Base-by-base conservation (phyloP, 2,888 invertebrate species). In the Diploptera punctata region DNA sequence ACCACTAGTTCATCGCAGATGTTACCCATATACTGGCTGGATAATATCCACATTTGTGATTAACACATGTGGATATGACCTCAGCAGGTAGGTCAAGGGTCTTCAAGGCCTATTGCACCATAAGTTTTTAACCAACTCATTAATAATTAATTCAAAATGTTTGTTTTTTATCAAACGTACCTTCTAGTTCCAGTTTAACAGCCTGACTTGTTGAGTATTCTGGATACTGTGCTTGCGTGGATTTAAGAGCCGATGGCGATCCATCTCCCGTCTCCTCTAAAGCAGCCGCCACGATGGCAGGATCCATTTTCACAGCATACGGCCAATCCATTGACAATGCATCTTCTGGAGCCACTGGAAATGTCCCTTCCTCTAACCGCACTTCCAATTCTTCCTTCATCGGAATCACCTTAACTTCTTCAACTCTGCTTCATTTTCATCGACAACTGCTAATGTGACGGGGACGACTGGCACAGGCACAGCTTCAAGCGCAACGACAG, bases 341-440 rank as follows among this genome's bases (percentile, higher is more conserved):
- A 71, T 81, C 82, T 0, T 84, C 81, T 18, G 65, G 44, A 5
- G 73, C 73, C 3, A 75, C 72, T 0, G 84, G 85, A 77, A 85
- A 84, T 3, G 82, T 83, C 19, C 85, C 84, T 76, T 86, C 83
- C 79, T 86, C 84, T 69, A 86, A 77, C 69, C 86, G 82, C 21
- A 88, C 87, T 79, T 88, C 88, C 67, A 88, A 80, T 77, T 88
- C 88, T 79, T 88, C 88, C 80, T 87, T 86, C 83, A 87, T 86
- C 0, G 86, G 86, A 69, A 86, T 86, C 7, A 81, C 80, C 44
- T 73, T 70, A n/a, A 75, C 75, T 18, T 75, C 73, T n/a, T 71
- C 69, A 82, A 5, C 82, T n/a, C n/a, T 82, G 75, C 82, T 81
- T 75, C 80, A 68, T 78, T 79, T 9, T 78, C 76, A 70, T 79